Conservation (phyloP, 2,888 invertebrate species). For the Limenitis arthemis region DNA sequence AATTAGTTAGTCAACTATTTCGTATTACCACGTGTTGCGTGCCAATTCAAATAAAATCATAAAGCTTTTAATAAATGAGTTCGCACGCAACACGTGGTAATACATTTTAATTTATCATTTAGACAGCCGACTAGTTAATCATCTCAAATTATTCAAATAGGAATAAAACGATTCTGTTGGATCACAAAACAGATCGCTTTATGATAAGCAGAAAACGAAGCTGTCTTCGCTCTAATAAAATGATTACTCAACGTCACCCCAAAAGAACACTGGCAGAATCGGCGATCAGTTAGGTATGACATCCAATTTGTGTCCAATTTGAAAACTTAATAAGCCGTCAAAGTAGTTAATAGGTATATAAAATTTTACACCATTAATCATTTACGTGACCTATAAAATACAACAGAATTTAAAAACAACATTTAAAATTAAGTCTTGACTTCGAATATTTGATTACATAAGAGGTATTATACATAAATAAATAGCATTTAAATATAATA, state of each 20-base stretch:
- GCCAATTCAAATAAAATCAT: slow-evolving; percentile 14
- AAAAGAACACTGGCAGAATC: slow-evolving; percentile 34
- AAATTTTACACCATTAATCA: too few relatives aligned
- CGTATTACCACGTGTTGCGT: too few relatives aligned
- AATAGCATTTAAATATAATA: too few relatives aligned
- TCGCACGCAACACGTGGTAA: slow-evolving; percentile 10
- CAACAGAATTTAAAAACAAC: too few relatives aligned
- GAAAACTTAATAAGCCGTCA: slow-evolving; percentile 71
- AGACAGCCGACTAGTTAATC: neutral
- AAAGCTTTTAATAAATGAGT: slow-evolving; percentile 11
- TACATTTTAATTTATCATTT: slow-evolving; percentile 8
- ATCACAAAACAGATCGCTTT: slow-evolving; percentile 46
- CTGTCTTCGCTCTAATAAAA: slow-evolving; percentile 49
- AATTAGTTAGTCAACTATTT: slow-evolving; percentile 66
- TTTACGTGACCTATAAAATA: too few relatives aligned
- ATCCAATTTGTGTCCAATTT: slow-evolving; percentile 69
- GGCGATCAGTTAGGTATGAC: slow-evolving; percentile 64
- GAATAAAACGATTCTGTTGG: slow-evolving; percentile 4
- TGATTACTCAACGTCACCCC: slow-evolving; percentile 47
- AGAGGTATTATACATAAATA: too few relatives aligned
- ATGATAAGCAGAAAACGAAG: slow-evolving; percentile 64
- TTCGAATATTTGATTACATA: too few relatives aligned
- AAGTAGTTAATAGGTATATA: too few relatives aligned
- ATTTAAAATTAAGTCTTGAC: too few relatives aligned
- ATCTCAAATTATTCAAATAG: neutral